Conservation (phyloP, 1,140 invertebrate genomes). For the Zaprionus lachaisei region DNA sequence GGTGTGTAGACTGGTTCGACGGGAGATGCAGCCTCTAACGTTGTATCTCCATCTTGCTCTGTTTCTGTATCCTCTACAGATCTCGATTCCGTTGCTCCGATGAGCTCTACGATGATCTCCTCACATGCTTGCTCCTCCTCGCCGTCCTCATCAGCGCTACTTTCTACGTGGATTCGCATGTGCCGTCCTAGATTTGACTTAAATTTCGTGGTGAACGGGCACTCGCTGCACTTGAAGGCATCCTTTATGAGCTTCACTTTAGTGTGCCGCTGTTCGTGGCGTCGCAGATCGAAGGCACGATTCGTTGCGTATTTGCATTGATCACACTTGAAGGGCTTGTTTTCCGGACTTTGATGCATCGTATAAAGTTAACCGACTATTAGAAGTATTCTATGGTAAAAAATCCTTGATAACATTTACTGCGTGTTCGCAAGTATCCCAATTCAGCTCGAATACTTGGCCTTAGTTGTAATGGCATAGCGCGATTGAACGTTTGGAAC, state of each 20-base stretch:
- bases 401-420: conserved; percentile 16
- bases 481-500: neutral
- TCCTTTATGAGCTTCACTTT: conserved; percentile 8
- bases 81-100: neutral
- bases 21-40: neutral
- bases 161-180: conserved; percentile 2
- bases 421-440: neutral
- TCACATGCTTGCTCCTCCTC: conserved; percentile 19
- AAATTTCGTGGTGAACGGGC: conserved; percentile 30
- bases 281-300: conserved; percentile 36
- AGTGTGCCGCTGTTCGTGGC: conserved; percentile 32
- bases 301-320: conserved; percentile 34
- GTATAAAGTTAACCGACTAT: neutral
- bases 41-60: neutral
- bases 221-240: conserved; percentile 19
- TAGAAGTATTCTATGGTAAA: conserved; percentile 11
- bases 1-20: neutral
- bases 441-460: conserved; percentile 14
- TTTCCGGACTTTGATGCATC: conserved; percentile 9
- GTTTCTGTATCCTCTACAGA: neutral
- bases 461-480: conserved; percentile 2
- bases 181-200: conserved; percentile 37
- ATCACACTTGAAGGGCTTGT: conserved; percentile 24
- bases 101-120: conserved; percentile 28
- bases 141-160: neutral